These are phyloP conservation scores for Anthopleura xanthogrammica DNA, from an alignment of 92 coral and sea anemone species.

Conservation along the genomic window DNA sequence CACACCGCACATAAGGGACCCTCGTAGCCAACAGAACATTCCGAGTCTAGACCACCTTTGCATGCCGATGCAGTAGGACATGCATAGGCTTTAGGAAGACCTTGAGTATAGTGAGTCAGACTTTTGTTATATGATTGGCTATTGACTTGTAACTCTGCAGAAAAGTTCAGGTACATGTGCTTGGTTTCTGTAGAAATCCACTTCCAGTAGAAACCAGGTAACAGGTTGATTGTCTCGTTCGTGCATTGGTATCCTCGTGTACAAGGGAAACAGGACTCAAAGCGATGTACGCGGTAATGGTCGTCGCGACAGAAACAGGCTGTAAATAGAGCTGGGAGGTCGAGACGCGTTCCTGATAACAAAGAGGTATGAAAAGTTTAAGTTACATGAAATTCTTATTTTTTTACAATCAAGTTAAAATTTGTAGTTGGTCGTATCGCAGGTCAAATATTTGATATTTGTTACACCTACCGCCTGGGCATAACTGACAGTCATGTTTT, in stretches of 20 bases:
- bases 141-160: not conserved
- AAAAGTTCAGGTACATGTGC: slow-evolving; percentile 13
- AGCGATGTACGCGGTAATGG: slow-evolving; percentile 39
- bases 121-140: not conserved
- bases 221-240: slow-evolving; percentile 33
- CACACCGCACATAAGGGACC: slow-evolving; percentile 46
- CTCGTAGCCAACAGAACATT: slow-evolving; percentile 34
- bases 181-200: slow-evolving; percentile 24
- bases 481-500: slow-evolving; percentile 5
- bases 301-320: slow-evolving; percentile 36
- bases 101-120: not conserved
- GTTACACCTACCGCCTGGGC: slow-evolving; percentile 21
- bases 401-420: no score
- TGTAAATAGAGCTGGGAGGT: slow-evolving; percentile 22
- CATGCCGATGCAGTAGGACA: slow-evolving; percentile 34
- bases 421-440: no score
- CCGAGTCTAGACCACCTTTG: slow-evolving; percentile 31
- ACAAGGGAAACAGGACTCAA: slow-evolving; percentile 31
- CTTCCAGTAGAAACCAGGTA: slow-evolving; percentile 38
- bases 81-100: slow-evolving; percentile 31
- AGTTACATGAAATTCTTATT: no score
- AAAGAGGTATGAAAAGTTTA: no score
- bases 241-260: slow-evolving; percentile 22
- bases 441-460: no score
- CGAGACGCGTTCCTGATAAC: slow-evolving; percentile 26